phyloP scores from a whole-genome alignment of 2,797 vertebrate species.

The Thalassophryne amazonica region DNA sequence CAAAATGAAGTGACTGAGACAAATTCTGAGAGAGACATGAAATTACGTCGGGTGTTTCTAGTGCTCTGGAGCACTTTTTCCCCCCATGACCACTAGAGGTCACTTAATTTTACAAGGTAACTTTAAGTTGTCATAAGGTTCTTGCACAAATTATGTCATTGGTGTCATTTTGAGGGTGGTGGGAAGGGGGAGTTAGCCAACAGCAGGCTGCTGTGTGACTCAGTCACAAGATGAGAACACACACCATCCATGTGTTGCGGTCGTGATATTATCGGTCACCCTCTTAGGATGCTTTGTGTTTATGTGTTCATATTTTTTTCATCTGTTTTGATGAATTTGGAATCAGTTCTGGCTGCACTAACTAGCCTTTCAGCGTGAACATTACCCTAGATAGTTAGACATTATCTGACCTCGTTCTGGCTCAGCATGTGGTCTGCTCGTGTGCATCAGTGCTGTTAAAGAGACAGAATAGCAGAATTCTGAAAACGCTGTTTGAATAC shows the following conservation, averaged over 20 bases:
- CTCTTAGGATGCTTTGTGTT: not conserved
- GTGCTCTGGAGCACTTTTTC: too few relatives aligned
- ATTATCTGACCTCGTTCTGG: not conserved
- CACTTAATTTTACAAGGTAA: too few relatives aligned
- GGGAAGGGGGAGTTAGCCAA: too few relatives aligned
- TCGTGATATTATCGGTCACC: not conserved
- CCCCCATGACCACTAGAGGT: too few relatives aligned
- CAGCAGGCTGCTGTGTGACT: not conserved
- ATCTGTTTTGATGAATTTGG: not conserved
- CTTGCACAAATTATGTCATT: too few relatives aligned
- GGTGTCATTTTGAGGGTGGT: too few relatives aligned
- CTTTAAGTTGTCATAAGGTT: too few relatives aligned
- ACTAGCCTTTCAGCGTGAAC: not conserved
- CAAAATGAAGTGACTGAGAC: too few relatives aligned
- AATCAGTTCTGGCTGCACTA: not conserved
- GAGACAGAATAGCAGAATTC: not conserved
- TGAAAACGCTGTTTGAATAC: not conserved
- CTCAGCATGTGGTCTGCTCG: not conserved
- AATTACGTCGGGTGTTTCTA: too few relatives aligned
- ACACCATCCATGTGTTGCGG: not conserved
- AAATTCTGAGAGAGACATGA: too few relatives aligned
- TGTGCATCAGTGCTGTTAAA: not conserved
- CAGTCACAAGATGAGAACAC: not conserved
- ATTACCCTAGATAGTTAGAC: not conserved
- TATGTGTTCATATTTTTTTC: not conserved